These are phyloP conservation scores for Nomada hirtipes DNA, from an alignment of 2,888 invertebrate species.

Conservation along the genomic window DNA sequence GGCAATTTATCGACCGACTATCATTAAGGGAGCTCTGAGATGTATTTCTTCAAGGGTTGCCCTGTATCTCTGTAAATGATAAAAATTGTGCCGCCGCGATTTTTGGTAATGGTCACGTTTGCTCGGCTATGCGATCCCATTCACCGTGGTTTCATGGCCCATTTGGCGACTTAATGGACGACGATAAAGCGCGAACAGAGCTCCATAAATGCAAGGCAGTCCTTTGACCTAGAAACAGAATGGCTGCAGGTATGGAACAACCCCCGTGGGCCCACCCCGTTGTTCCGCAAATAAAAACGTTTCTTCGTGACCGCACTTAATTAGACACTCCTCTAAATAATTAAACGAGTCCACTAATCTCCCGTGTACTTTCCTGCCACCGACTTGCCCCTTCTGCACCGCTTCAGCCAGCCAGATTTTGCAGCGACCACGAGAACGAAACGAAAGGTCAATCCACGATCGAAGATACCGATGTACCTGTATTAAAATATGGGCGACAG, in stretches of 20 bases:
- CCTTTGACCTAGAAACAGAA: conserved; percentile 31
- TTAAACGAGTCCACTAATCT: not conserved
- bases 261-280: conserved; percentile 6
- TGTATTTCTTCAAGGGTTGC: not conserved
- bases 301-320: conserved; percentile 11
- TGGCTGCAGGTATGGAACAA: conserved; percentile 14
- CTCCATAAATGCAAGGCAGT: conserved; percentile 24
- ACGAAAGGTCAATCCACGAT: too few relatives aligned
- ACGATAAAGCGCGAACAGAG: conserved; percentile 19
- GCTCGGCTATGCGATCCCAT: not conserved
- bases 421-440: too few relatives aligned
- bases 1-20: too few relatives aligned
- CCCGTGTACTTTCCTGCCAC: too few relatives aligned
- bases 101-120: not conserved
- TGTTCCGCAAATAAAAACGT: conserved; percentile 10
- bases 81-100: not conserved
- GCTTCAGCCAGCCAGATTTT: too few relatives aligned
- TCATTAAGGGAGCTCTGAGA: not conserved
- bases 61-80: not conserved
- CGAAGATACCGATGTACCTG: too few relatives aligned
- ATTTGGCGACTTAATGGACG: conserved; percentile 14
- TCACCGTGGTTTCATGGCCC: conserved; percentile 24
- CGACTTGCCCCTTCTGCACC: too few relatives aligned
- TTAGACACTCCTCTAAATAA: conserved; percentile 18
- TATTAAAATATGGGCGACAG: not conserved